Evolutionary conservation across 30 jellyfish, hydroid and myxozoan genomes (phyloP), one percentile per base, ranked within the genome.

Genomic region (Aurelia aurita): DNA sequence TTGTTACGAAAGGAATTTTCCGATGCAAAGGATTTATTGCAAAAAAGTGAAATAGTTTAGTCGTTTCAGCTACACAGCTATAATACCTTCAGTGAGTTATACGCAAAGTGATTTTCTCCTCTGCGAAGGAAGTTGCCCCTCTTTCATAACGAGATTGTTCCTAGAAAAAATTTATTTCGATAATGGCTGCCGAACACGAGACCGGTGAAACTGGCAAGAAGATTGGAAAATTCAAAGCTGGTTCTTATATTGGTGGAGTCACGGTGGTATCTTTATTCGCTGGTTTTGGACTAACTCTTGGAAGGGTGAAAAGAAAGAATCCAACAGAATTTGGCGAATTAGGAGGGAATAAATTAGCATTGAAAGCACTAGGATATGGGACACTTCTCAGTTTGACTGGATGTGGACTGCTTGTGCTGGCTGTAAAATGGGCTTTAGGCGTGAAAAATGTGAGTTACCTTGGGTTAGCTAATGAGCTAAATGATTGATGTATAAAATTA

Each of bases 341-440:
- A 5, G 98, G 86, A 15, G 99, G 97, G 27, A 72, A 78, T 23
- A 85, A 69, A 71, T 87, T 95, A 27, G 99, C 98, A 21, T 32
- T 85, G 47, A 85, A 86, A 72, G 99, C 99, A 28, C 89, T 95
- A 5, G 99, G 99, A 26, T 87, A 77, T 73, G 99, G 99, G 10
- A 89, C 98, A 12, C 62, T 79, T n/a, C 49, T 89, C 62, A 88
- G 97, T 64, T 81, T 95, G 25, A 35, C 98, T 7, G 99, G 98
- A 43, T 84, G 90, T 69, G 96, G 97, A 5, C 47, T 90, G 67
- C 86, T 92, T 13, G 93, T 87, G 25, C 32, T 77, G 3, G 80
- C 80, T 4, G 79, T 78, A 25, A 75, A 67, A 44, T 54, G 90
- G 70, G 90, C 85, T 6, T 68, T 92, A 47, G 93, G 93, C 12